A percentile compares a stretch with the other conserved stretches of the same genome.
These are phyloP conservation scores for Odocoileus hemionus DNA, from an alignment of 2,113 vertebrate species.

Conservation along the genomic window DNA sequence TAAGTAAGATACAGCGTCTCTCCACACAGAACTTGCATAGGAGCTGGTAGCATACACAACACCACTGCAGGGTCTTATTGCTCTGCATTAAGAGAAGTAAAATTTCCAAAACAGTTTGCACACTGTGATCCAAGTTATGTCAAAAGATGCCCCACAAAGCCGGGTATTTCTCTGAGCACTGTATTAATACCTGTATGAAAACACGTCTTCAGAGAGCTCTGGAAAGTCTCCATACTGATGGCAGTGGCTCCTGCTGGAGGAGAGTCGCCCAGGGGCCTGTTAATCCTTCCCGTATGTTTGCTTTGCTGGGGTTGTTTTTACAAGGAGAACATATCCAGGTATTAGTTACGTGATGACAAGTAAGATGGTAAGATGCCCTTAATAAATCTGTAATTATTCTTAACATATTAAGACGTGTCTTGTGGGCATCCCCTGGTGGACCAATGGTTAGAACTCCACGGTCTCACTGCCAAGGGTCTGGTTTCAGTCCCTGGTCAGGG, in stretches of 20 bases:
- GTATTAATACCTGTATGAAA: background rate
- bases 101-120: background rate
- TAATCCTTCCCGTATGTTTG: background rate
- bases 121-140: background rate
- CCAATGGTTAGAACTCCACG: background rate
- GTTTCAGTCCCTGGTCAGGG: background rate
- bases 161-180: background rate
- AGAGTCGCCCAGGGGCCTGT: background rate
- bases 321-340: background rate
- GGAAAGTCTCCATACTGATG: background rate
- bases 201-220: background rate
- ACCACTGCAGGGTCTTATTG: background rate
- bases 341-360: background rate
- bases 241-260: background rate
- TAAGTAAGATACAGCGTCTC: background rate
- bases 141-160: background rate
- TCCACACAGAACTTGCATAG: background rate
- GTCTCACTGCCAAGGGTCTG: background rate
- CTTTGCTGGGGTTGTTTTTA: background rate
- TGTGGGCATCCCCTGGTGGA: background rate
- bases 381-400: background rate
- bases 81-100: background rate
- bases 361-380: background rate
- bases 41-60: accelerated
- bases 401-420: background rate